Base-by-base conservation (phyloP, 1,140 invertebrate genomes). In the Cydia fagiglandana region DNA sequence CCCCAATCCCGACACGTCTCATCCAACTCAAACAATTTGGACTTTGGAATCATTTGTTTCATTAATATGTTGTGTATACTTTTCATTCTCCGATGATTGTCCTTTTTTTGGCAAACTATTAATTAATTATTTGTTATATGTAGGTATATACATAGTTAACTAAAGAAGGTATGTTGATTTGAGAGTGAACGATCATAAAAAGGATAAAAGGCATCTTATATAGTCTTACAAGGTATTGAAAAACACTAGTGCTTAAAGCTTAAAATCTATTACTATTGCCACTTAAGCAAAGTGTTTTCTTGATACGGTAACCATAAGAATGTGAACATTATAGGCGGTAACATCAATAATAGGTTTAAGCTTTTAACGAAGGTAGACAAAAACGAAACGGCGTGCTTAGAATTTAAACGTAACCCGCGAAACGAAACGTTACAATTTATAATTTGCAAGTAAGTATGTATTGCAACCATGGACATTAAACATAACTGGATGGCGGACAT, bases 1-100 rank as follows among this genome's bases (percentile, higher is more conserved):
- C n/a, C 66, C 66, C 7, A n/a, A 70, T 70, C 66, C 66, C 30
- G 66, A 70, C 13, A 38, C 66, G 66, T 70, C 34, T 70, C 66
- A 17, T 38, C n/a, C 30, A 38, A 41, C n/a, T 15, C n/a, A 10
- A 45, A 20, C 66, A 70, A 70, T 70, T 38, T 41, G 34, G 66
- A 70, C 15, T 70, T 70, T 45, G 66, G 34, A 20, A 38, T 9
- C 30, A 15, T 70, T 17, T 13, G 34, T 34, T 70, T 38, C n/a
- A 20, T 41, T 5, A 68, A 38, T 28, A 68, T n/a, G 13, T 17
- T n/a, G 15, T n/a, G 15, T 38, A 4, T 13, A 24, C 28, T 20
- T 17, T 10, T 10, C 38, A 41, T 41, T 41, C 38, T 41, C 1
- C 38, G 10, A 10, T 41, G 1, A 41, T 41, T 41, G 38, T 10